Evolutionary conservation across 2,888 invertebrate species (phyloP), one percentile per base, ranked within the genome.

Genomic region (Heterodera filipjevi): DNA sequence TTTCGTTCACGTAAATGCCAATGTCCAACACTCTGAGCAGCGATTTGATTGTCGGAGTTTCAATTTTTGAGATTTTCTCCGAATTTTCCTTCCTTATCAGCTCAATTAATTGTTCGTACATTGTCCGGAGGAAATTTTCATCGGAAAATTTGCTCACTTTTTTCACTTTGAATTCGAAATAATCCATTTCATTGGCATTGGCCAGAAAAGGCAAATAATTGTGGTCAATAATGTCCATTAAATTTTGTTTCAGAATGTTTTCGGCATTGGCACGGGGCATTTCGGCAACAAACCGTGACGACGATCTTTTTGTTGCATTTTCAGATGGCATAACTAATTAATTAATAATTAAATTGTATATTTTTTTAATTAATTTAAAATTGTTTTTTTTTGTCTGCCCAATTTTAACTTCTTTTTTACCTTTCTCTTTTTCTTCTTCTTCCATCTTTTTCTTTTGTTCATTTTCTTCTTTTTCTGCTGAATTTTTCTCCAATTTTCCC

Each of bases 151-250:
- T 59, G 59, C n/a, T 59, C 3, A 59, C 19, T 59, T 59, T 59
- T n/a, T 59, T 59, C n/a, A 59, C 59, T 59, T 59, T 59, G n/a
- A 59, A 59, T 59, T 59, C 59, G 59, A 59, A 59, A 59, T n/a
- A 59, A n/a, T 59, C 59, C 59, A n/a, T 59, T 59, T 59, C n/a
- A n/a, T 10, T 49, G 46, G 12, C 46, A 12, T 49, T 49, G 46
- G 22, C 1, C 3, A 59, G n/a, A 14, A 59, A 22, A 59, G 59
- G 19, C n/a, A 59, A 59, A n/a, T n/a, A 59, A 59, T 16, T 19
- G 16, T 49, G 46, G 14, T 19, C 19, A 49, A 2, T 16, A 14
- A 49, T 49, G 2, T 12, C 12, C 3, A 3, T 49, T 49, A 19
- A 49, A 49, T 19, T 49, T 14, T 5, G 19, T 6, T 59, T 59